A percentile compares a stretch with the other conserved stretches of the same genome.
These are phyloP conservation scores for Hemithea aestivaria DNA, from an alignment of 2,888 invertebrate genomes.

Conservation along the genomic window DNA sequence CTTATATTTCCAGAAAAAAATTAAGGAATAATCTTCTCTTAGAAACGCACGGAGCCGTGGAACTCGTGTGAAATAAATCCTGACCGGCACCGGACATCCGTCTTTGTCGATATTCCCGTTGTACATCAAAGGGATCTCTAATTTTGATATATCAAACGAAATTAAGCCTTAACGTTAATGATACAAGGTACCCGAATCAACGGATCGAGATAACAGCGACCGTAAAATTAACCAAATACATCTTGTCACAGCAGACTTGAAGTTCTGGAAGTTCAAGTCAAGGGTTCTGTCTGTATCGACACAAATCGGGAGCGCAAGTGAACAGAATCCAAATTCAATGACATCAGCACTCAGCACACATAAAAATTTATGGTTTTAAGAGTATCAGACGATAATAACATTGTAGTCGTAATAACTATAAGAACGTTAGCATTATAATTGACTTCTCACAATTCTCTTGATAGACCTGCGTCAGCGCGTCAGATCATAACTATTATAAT, in stretches of 20 bases:
- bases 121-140: constrained; percentile 71
- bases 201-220: constrained; percentile 26
- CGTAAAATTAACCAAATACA: constrained; percentile 60
- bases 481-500: constrained; percentile 25
- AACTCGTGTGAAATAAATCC: constrained; percentile 75
- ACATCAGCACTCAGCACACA: constrained; percentile 23
- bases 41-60: constrained; percentile 47
- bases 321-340: constrained; percentile 32
- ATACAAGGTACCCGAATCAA: constrained; percentile 33
- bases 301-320: too few relatives aligned
- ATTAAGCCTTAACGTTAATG: constrained; percentile 53
- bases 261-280: too few relatives aligned
- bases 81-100: constrained; percentile 79
- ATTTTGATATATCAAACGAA: constrained; percentile 43
- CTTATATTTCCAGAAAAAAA: constrained; percentile 18
- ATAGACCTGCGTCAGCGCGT: constrained; percentile 35
- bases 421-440: constrained; percentile 3
- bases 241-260: constrained; percentile 45
- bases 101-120: constrained; percentile 77
- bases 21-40: constrained; percentile 26
- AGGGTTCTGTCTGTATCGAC: too few relatives aligned
- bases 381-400: too few relatives aligned
- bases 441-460: constrained; percentile 19
- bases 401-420: too few relatives aligned
- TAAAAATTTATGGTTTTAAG: too few relatives aligned